Evolutionary conservation across 2,888 invertebrate species (phyloP).

Genomic region (Papilio demoleus): DNA sequence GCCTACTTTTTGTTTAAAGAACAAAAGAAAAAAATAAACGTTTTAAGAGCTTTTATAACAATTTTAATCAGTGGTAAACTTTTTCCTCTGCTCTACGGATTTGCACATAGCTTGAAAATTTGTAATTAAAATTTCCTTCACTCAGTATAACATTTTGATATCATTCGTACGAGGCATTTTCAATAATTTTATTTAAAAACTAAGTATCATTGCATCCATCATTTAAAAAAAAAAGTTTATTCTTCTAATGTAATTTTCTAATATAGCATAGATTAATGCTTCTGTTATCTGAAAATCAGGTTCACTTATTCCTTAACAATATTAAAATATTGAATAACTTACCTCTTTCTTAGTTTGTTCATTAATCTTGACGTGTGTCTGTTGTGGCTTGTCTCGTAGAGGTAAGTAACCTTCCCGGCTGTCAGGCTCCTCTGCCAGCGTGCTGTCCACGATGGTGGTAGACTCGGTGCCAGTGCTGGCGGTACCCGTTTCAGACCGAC

Average conservation of each 20-base stretch:
- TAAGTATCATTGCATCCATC: background rate
- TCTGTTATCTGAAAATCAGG: background rate
- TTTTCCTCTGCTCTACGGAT: slow-evolving; percentile 8
- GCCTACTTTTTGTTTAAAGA: slow-evolving; percentile 1
- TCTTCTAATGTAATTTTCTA: background rate
- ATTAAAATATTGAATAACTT: slow-evolving; percentile 53
- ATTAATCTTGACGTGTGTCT: slow-evolving; percentile 80
- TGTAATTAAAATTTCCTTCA: slow-evolving; percentile 14
- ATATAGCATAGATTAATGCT: too few relatives aligned
- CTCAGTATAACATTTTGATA: slow-evolving; percentile 3
- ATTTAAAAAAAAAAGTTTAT: background rate
- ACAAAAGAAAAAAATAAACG: slow-evolving; percentile 6
- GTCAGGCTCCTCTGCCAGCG: slow-evolving; percentile 70
- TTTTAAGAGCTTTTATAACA: slow-evolving; percentile 9
- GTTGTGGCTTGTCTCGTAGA: slow-evolving; percentile 77
- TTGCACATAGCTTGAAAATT: slow-evolving; percentile 23
- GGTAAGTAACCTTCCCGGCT: slow-evolving; percentile 80
- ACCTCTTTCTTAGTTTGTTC: slow-evolving; percentile 83
- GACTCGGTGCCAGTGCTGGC: slow-evolving; percentile 70
- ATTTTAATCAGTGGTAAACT: slow-evolving; percentile 28
- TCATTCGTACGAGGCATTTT: background rate
- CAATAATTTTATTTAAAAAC: background rate
- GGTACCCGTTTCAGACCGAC: slow-evolving; percentile 64
- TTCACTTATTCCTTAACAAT: background rate
- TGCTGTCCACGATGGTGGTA: slow-evolving; percentile 65